Conservation (phyloP, 2,797 vertebrate genomes). For the Spatula clypeata region DNA sequence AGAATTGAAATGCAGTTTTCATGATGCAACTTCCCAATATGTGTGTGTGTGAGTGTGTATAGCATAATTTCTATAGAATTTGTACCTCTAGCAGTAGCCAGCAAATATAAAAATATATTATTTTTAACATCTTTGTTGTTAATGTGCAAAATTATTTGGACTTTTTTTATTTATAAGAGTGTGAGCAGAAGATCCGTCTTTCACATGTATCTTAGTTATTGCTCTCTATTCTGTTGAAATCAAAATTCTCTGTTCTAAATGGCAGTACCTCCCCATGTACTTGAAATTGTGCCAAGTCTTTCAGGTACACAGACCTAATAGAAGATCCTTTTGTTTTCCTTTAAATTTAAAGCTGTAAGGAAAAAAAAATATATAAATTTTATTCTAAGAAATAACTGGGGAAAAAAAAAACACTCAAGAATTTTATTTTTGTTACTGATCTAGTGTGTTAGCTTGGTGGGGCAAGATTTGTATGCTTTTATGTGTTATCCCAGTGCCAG, state of each 20-base stretch:
- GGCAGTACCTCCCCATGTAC: background rate
- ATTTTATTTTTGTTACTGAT: background rate
- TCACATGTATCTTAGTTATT: background rate
- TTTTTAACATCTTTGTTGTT: background rate
- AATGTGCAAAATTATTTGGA: background rate
- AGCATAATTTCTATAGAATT: background rate
- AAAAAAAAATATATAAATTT: background rate
- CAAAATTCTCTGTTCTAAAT: background rate
- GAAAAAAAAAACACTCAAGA: accelerated
- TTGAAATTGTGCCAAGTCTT: background rate
- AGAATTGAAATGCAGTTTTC: background rate
- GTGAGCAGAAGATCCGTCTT: background rate
- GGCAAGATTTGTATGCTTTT: background rate
- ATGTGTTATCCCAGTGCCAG: background rate
- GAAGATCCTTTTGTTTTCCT: background rate
- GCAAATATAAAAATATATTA: background rate
- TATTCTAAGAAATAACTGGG: background rate
- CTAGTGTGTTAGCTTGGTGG: background rate
- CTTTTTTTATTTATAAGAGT: background rate
- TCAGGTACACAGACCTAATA: background rate
- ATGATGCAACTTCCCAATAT: background rate
- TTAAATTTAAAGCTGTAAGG: background rate
- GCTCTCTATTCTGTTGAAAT: background rate
- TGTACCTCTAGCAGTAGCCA: background rate
- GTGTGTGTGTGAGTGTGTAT: background rate